Conservation (phyloP, 1,140 invertebrate genomes). For the Ostrea edulis region DNA sequence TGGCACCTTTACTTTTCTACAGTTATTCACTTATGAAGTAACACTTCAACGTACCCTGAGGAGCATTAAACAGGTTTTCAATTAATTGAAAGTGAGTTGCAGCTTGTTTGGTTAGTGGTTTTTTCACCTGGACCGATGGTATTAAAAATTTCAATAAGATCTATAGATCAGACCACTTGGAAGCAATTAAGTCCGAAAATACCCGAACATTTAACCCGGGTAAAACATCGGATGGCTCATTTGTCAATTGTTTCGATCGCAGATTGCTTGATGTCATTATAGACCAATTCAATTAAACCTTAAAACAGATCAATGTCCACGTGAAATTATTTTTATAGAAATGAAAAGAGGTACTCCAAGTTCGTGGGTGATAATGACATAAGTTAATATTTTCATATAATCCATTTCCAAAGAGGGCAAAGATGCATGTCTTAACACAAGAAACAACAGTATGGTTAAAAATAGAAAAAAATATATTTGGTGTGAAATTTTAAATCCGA, state of each 20-base stretch:
- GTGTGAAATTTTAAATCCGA: no score
- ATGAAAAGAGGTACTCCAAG: neutral
- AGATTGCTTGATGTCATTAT: neutral
- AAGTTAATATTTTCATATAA: conserved; percentile 9
- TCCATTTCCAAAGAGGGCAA: neutral
- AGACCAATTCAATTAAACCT: neutral
- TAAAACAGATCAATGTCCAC: conserved; percentile 19
- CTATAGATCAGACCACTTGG: neutral
- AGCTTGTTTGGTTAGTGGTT: no score
- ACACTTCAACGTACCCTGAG: neutral
- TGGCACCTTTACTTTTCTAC: neutral
- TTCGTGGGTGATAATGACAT: neutral
- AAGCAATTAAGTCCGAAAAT: conserved; percentile 5
- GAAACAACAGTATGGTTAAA: neutral
- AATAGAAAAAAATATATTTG: neutral
- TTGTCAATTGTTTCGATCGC: neutral
- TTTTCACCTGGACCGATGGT: neutral
- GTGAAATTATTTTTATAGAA: neutral
- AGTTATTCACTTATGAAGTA: neutral
- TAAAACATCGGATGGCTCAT: neutral
- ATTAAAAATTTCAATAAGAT: neutral
- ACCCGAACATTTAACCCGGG: neutral
- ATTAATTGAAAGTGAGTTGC: neutral
- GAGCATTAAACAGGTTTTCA: neutral
- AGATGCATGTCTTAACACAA: neutral